A percentile compares a stretch with the other conserved stretches of the same genome.
phyloP scores from a whole-genome alignment of 1,140 invertebrate genomes.

The Schlechtendalia chinensis region DNA sequence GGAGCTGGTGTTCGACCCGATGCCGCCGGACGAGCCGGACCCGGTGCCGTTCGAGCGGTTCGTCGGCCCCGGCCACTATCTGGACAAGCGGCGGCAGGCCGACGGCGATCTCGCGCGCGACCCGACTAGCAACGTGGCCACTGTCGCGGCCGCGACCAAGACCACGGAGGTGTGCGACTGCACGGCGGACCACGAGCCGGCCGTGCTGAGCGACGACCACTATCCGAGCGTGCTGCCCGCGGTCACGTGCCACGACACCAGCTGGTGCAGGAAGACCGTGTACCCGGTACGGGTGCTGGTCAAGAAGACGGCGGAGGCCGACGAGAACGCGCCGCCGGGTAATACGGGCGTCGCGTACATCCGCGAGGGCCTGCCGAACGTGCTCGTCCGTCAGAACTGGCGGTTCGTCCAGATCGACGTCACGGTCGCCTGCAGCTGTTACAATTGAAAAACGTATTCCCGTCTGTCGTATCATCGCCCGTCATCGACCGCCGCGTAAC shows the following conservation, averaged over 20 bases:
- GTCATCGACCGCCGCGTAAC: too few species aligned
- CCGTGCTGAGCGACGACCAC: neutral
- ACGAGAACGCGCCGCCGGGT: neutral
- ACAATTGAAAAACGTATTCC: neutral
- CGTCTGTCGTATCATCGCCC: too few species aligned
- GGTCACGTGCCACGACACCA: neutral
- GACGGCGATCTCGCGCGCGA: too few species aligned
- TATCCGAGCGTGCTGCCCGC: neutral
- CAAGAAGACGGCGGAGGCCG: neutral
- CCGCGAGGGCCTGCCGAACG: neutral
- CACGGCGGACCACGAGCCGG: too few species aligned
- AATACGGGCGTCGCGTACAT: too few species aligned
- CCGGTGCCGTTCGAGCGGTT: too few species aligned
- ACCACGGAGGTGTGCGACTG: neutral
- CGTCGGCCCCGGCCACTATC: too few species aligned
- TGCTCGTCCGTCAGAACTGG: neutral
- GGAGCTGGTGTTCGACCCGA: conserved; percentile 21
- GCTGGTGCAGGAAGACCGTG: neutral
- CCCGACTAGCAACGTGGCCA: too few species aligned
- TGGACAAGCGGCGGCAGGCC: too few species aligned
- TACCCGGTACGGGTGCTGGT: neutral
- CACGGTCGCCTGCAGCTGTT: neutral
- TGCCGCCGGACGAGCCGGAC: neutral
- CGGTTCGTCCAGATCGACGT: neutral
- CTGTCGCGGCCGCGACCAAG: too few species aligned